Evolutionary conservation across 2,888 invertebrate genomes (phyloP), one percentile per base, ranked within the genome.

Genomic region (Alsophila aescularia): DNA sequence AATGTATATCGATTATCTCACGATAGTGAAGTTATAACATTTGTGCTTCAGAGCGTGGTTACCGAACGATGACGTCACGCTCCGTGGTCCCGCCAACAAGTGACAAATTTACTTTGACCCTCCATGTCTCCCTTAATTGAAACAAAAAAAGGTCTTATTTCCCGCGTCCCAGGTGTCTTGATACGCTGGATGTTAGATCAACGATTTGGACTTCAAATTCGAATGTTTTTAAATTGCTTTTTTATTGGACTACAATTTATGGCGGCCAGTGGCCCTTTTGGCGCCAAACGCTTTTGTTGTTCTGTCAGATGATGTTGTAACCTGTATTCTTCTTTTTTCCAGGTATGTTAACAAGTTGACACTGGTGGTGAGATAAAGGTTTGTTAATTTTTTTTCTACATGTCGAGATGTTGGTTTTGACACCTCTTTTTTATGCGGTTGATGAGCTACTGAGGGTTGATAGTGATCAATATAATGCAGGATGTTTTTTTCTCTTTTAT

Each of bases 161-260:
- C 66, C 57, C 54, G 64, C 60, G 37, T 60, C 58, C 55, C 44
- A 44, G 48, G 35, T 58, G 40, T 70, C 79, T 68, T 57, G 21
- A 2, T 60, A 68, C 48, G 61, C 51, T 79, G 75, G 82, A 52
- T 67, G 63, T 62, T 59, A 60, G 69, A 61, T 66, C 62, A 62
- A 70, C 62, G 62, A 66, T 67, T 66, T 65, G 58, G 68, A 72
- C 80, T 82, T 81, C 78, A 72, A 83, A 74, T 87, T 87, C 80
- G 83, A 85, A 81, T 83, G 82, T 85, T 83, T 84, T 85, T 81
- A 83, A 86, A 90, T 89, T 88, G 84, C 86, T 87, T 88, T 88
- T 90, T 88, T 89, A 90, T 88, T 90, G 85, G 88, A 78, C 77
- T 81, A 77, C 76, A 85, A 88, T 90, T 89, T 88, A 90, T 87